Evolutionary conservation across 2,888 invertebrate genomes (phyloP), one percentile per base, ranked within the genome.

Genomic region (Dicyrtoma fusca): DNA sequence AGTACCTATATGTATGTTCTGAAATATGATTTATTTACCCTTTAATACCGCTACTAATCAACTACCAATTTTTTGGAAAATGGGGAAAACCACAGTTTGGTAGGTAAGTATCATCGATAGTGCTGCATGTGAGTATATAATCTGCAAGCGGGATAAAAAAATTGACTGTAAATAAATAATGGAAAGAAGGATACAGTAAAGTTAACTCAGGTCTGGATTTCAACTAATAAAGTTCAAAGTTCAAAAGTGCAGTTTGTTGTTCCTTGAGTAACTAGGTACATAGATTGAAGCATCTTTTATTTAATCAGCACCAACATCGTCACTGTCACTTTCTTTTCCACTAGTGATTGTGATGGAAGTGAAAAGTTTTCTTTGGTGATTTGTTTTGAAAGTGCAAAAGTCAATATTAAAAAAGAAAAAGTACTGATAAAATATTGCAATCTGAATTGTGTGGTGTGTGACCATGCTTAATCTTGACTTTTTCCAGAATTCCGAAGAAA

Each of bases 161-260:
- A n/a, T n/a, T n/a, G n/a, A n/a, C n/a, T n/a, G n/a, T n/a, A n/a
- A n/a, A n/a, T n/a, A n/a, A n/a, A n/a, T n/a, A n/a, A n/a, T n/a
- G n/a, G n/a, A n/a, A n/a, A n/a, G n/a, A n/a, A n/a, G n/a, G n/a
- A n/a, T n/a, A n/a, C n/a, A n/a, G n/a, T n/a, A n/a, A n/a, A n/a
- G n/a, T n/a, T n/a, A n/a, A n/a, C n/a, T n/a, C n/a, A n/a, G n/a
- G n/a, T n/a, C n/a, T n/a, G n/a, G n/a, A n/a, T n/a, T n/a, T n/a
- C n/a, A n/a, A n/a, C n/a, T n/a, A n/a, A n/a, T 10, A 64, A 64
- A 64, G 63, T 64, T 25, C 23, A 64, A 64, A 64, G 63, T 64
- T 49, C 47, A 64, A 62, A 64, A 47, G 63, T 64, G 25, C 63
- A 64, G 10, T 61, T 34, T n/a, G n/a, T n/a, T n/a, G n/a, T n/a